These are phyloP conservation scores for Drosophila santomea DNA, from an alignment of 1,140 invertebrate genomes.

Conservation along the genomic window DNA sequence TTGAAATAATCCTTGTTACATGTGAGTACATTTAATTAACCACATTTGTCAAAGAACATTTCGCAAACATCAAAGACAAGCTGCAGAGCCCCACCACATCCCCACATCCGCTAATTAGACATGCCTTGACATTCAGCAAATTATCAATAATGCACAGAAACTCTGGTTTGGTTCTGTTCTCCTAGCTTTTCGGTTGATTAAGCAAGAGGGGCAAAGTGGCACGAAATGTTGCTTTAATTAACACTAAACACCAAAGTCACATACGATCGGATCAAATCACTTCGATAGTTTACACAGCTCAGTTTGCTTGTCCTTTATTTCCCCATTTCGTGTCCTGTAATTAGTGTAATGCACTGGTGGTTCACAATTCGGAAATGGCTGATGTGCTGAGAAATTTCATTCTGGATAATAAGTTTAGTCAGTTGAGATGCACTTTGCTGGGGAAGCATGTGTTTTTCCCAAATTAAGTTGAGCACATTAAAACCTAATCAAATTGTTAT, in stretches of 20 bases:
- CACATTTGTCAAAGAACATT: slow-evolving; percentile 54
- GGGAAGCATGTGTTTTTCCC: neutral
- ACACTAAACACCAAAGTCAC: slow-evolving; percentile 33
- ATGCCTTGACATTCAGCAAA: slow-evolving; percentile 37
- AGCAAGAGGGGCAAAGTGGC: slow-evolving; percentile 21
- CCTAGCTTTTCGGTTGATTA: slow-evolving; percentile 58
- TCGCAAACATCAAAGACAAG: slow-evolving; percentile 65
- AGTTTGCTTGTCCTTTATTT: neutral
- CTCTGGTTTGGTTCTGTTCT: slow-evolving; percentile 2
- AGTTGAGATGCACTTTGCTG: neutral
- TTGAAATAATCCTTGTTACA: slow-evolving; percentile 58
- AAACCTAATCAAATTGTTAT: too few species aligned
- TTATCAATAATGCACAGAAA: slow-evolving; percentile 73
- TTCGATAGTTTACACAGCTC: slow-evolving; percentile 19
- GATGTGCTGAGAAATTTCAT: neutral
- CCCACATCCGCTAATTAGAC: slow-evolving; percentile 58
- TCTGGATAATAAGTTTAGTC: neutral
- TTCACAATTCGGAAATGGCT: neutral
- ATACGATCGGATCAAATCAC: slow-evolving; percentile 27
- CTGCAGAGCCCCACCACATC: neutral
- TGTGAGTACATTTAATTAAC: slow-evolving; percentile 77
- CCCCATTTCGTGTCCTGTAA: slow-evolving; percentile 11
- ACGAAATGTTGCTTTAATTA: slow-evolving; percentile 61
- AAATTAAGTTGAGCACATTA: neutral
- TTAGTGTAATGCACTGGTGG: slow-evolving; percentile 25